Percentiles rank a stretch among this genome's conserved stretches.
These are phyloP conservation scores for Acridotheres tristis DNA, from an alignment of 2,797 vertebrate genomes.

Conservation along the genomic window DNA sequence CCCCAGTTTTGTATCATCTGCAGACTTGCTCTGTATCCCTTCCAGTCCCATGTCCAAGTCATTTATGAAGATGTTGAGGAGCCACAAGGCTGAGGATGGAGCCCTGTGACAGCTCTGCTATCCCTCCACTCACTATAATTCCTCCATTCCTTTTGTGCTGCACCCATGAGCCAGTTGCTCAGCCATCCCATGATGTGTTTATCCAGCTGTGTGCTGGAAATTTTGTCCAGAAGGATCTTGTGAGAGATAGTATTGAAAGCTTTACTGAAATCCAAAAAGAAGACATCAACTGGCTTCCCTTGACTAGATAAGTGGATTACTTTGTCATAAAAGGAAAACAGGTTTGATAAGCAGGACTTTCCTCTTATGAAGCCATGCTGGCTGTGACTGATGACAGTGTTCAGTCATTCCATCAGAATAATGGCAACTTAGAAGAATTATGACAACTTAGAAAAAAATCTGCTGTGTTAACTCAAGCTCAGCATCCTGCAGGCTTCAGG, in stretches of 20 bases:
- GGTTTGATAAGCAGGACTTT: not conserved
- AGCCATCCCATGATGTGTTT: not conserved
- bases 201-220: not conserved
- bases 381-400: not conserved
- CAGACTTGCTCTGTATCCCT: not conserved
- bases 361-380: not conserved
- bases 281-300: not conserved
- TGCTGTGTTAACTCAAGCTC: not conserved
- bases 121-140: not conserved
- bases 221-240: not conserved
- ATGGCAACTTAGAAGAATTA: not conserved
- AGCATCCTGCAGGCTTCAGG: not conserved
- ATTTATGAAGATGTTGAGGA: not conserved
- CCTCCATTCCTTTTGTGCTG: no score
- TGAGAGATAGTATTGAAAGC: not conserved
- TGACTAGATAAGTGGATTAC: not conserved
- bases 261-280: not conserved
- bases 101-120: not conserved
- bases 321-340: not conserved
- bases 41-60: no score
- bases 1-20: not conserved
- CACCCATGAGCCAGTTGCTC: not conserved
- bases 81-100: accelerated
- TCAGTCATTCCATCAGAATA: not conserved
- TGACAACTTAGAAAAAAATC: not conserved